Evolutionary conservation across 2,888 invertebrate species (phyloP).

Genomic region (Ctena decussata): DNA sequence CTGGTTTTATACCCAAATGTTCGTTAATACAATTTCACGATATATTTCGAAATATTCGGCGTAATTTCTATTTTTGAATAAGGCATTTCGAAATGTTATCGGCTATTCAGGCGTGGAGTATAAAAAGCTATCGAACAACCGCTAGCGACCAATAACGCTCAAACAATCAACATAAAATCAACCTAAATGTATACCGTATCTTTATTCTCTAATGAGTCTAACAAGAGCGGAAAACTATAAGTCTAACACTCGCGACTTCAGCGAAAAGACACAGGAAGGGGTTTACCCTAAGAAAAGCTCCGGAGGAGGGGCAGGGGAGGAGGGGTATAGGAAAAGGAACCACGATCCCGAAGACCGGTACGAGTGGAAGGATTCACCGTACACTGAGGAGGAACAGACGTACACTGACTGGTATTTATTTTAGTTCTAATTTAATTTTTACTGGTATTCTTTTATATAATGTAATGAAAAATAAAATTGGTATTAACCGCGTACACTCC

Average conservation of each 20-base stretch:
- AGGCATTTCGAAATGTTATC: neutral
- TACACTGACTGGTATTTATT: neutral
- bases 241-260: neutral
- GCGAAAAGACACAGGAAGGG: neutral
- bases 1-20: no score
- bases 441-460: neutral
- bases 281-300: neutral
- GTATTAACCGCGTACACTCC: no score
- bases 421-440: neutral
- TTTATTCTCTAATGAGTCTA: constrained; percentile 8
- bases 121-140: neutral
- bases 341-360: neutral
- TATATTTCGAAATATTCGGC: neutral
- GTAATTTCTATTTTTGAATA: neutral
- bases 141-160: constrained; percentile 7
- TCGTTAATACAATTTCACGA: no score
- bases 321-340: neutral
- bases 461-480: no score
- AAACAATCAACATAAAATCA: neutral
- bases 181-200: neutral
- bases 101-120: neutral
- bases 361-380: constrained; percentile 4
- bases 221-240: constrained; percentile 1
- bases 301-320: neutral
- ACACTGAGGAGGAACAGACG: neutral